Evolutionary conservation across 2,797 vertebrate species (phyloP), one percentile per base, ranked within the genome.

Genomic region (Sebastes oblongus): DNA sequence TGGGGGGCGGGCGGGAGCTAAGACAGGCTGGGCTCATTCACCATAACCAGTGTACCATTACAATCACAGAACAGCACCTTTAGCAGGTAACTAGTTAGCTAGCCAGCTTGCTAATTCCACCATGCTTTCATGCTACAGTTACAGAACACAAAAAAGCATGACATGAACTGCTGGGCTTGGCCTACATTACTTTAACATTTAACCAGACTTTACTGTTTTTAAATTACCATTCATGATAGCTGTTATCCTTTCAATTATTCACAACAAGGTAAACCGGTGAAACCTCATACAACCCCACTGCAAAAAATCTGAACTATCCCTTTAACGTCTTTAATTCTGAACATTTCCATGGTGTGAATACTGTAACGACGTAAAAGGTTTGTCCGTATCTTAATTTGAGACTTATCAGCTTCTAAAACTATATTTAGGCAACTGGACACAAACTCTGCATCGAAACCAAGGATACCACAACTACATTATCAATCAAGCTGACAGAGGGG

Each of bases 401-500:
- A 79, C 54, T 70, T 8, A 77, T 82, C 65, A 55, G 55, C 64
- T 71, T 68, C 32, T 66, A 18, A 78, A 66, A 61, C 34, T 18
- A 25, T 27, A 77, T 81, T 77, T 64, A 73, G 56, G 61, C 62
- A 61, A 59, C 22, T 72, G 74, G 81, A 85, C 78, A 74, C 71
- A 88, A 76, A 83, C 77, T 68, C 8, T 73, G 75, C 59, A 61
- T 8, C 16, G 71, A 86, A 88, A 83, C 88, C 87, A 89, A 74
- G 87, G 88, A 86, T 59, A 91, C 88, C 60, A 75, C 59, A 73
- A 69, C 72, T 73, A 83, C 55, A 59, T 54, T 58, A 91, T 93
- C 86, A 80, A 91, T 91, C 91, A 91, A 77, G 69, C 75, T 80
- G 89, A 89, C 80, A 32, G 81, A 62, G 6, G 50, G 34, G 62